phyloP scores from a whole-genome alignment of 2,113 vertebrate species.

The Cololabis saira region DNA sequence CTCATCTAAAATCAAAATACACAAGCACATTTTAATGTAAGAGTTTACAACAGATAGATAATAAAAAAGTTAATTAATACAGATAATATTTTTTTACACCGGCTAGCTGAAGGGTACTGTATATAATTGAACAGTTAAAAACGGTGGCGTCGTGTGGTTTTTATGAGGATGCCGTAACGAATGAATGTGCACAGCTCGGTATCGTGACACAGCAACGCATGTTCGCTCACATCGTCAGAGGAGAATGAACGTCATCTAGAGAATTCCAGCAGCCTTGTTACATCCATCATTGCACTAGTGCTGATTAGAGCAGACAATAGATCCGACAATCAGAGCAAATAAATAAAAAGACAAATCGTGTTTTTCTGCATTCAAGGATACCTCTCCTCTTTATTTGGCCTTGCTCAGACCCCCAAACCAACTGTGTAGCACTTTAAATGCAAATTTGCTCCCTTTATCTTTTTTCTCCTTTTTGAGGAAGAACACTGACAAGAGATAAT shows the following conservation, averaged over 20 bases:
- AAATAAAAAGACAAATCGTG: constrained; percentile 47
- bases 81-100: no score
- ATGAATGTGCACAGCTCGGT: constrained; percentile 18
- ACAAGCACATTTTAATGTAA: not conserved
- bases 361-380: constrained; percentile 61
- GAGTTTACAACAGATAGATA: not conserved
- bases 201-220: constrained; percentile 23
- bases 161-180: constrained; percentile 19
- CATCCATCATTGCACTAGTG: constrained; percentile 21
- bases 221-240: constrained; percentile 2
- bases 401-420: constrained; percentile 51
- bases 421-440: constrained; percentile 80
- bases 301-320: constrained; percentile 46
- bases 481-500: constrained; percentile 76
- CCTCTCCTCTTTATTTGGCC: constrained; percentile 53
- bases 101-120: no score
- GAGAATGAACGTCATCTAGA: constrained; percentile 19
- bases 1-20: no score
- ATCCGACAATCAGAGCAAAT: constrained; percentile 54
- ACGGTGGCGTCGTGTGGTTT: not conserved
- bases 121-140: no score
- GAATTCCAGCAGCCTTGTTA: constrained; percentile 11
- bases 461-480: constrained; percentile 45
- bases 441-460: constrained; percentile 61
- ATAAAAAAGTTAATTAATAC: no score